Conservation (phyloP, 2,113 vertebrate genomes). For the Nestor notabilis region DNA sequence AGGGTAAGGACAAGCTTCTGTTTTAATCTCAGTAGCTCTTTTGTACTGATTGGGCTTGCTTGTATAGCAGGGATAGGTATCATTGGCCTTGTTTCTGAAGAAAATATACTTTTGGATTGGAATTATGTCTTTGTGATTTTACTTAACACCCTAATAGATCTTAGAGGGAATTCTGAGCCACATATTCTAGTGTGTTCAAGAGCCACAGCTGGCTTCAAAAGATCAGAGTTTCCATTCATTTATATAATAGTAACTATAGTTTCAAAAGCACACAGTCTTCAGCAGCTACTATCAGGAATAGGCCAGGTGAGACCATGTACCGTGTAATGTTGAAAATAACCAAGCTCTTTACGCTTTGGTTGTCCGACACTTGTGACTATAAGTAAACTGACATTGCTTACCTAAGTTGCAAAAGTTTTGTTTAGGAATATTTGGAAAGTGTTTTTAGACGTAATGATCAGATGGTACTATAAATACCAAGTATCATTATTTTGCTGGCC, state of each 20-base stretch:
- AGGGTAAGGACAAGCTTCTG: background rate
- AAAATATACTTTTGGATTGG: background rate
- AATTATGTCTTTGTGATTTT: background rate
- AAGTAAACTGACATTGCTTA: background rate
- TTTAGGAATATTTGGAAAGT: background rate
- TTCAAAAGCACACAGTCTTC: background rate
- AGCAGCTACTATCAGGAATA: background rate
- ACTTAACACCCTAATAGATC: background rate
- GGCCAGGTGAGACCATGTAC: background rate
- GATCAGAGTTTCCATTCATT: background rate
- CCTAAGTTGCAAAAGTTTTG: background rate
- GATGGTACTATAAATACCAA: background rate
- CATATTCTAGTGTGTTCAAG: background rate
- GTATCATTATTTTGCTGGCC: background rate
- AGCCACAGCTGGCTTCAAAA: background rate
- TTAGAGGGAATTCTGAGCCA: background rate
- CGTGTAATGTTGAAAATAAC: background rate
- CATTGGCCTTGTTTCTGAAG: background rate
- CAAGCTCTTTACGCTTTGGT: background rate
- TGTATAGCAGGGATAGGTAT: background rate
- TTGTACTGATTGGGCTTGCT: background rate
- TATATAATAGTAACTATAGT: background rate
- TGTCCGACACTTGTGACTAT: background rate
- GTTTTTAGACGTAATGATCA: background rate
- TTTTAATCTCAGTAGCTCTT: background rate